Evolutionary conservation across 2,113 vertebrate genomes (phyloP).

Genomic region (Cyphomyrus discorhynchus): DNA sequence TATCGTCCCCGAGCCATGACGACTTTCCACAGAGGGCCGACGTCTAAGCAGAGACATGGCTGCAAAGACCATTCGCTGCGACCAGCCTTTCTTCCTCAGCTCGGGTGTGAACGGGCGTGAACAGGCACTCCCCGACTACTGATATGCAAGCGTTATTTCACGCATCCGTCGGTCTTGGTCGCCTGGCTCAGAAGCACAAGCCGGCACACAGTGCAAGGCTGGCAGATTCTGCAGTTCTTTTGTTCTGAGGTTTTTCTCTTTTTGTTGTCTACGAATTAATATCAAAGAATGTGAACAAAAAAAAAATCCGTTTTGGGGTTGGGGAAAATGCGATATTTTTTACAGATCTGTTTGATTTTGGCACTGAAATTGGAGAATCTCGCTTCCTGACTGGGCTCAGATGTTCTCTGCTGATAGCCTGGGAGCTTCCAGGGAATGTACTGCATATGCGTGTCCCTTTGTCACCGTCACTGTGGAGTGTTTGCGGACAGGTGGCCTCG

Average conservation of each 20-base stretch:
- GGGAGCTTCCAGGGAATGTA: constrained; percentile 40
- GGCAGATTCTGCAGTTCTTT: not conserved
- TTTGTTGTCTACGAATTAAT: not conserved
- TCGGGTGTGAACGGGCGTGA: not conserved
- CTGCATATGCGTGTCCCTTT: not conserved
- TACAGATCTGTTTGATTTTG: not conserved
- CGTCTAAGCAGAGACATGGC: constrained; percentile 50
- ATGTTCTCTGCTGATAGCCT: constrained; percentile 23
- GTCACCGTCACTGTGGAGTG: not conserved
- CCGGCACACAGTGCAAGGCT: not conserved
- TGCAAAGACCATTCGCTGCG: constrained; percentile 44
- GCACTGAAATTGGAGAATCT: constrained; percentile 2
- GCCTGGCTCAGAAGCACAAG: not conserved
- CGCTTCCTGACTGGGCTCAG: constrained; percentile 20
- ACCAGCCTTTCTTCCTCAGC: constrained; percentile 22
- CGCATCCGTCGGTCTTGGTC: not conserved
- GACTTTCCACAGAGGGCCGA: constrained; percentile 47
- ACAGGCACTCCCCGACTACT: not conserved
- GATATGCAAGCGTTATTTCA: constrained; percentile 20
- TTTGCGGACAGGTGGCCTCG: not conserved
- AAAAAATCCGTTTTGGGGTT: not conserved
- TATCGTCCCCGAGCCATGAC: not conserved
- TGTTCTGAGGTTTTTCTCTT: not conserved
- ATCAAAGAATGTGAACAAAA: not conserved
- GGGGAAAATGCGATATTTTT: not conserved